Evolutionary conservation across 2,797 vertebrate species (phyloP).

Genomic region (Tinamus major): DNA sequence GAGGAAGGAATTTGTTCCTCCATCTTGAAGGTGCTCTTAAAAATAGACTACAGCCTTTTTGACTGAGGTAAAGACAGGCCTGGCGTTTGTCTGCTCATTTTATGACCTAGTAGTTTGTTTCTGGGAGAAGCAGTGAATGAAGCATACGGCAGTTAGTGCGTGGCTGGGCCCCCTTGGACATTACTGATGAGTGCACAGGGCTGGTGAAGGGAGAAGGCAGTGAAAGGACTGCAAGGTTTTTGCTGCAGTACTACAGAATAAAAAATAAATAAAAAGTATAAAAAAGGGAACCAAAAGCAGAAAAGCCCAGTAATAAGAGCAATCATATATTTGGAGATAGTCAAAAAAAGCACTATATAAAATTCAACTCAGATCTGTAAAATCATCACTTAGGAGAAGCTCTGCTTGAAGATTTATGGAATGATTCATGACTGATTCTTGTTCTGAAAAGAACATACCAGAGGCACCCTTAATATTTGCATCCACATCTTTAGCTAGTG

Average conservation of each 20-base stretch:
- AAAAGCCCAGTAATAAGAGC: background rate
- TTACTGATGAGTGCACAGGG: background rate
- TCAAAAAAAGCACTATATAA: background rate
- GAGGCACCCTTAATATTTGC: conserved; percentile 42
- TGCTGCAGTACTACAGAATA: background rate
- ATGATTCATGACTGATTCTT: conserved; percentile 15
- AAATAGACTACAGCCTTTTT: background rate
- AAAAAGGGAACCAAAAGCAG: background rate
- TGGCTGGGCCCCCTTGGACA: background rate
- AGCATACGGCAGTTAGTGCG: background rate
- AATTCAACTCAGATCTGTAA: background rate
- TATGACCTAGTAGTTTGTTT: background rate
- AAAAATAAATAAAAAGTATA: background rate
- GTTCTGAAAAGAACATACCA: background rate
- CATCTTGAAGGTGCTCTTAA: background rate
- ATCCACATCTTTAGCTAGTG: conserved; percentile 36
- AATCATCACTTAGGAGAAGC: background rate
- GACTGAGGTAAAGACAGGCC: background rate
- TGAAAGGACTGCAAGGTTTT: background rate
- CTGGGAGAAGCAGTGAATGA: background rate
- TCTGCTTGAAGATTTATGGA: conserved; percentile 21
- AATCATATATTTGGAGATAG: conserved; percentile 3
- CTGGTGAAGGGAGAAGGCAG: conserved; percentile 7
- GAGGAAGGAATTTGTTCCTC: background rate
- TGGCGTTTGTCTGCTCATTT: conserved; percentile 16